Percentiles rank a stretch among this genome's conserved stretches.
These are phyloP conservation scores for Alloplasta piceator DNA, from an alignment of 2,888 invertebrate genomes.

Conservation along the genomic window DNA sequence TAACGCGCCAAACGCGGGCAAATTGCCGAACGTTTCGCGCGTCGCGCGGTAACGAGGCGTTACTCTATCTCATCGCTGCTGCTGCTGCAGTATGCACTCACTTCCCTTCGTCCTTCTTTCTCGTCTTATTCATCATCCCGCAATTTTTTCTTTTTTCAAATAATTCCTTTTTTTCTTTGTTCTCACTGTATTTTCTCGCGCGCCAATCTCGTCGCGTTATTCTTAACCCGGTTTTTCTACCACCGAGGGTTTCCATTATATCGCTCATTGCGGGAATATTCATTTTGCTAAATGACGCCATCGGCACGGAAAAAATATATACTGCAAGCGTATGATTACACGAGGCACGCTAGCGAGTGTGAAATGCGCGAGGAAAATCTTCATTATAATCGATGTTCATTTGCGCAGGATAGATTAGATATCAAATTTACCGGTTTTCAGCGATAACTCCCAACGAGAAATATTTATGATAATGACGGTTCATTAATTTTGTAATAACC, in stretches of 20 bases:
- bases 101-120: neutral
- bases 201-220: slow-evolving; percentile 22
- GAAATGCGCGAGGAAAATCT: slow-evolving; percentile 36
- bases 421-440: slow-evolving; percentile 44
- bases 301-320: neutral
- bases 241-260: slow-evolving; percentile 32
- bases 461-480: slow-evolving; percentile 15
- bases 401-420: no score
- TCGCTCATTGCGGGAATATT: slow-evolving; percentile 40
- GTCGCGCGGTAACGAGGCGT: slow-evolving; percentile 52
- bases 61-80: slow-evolving; percentile 39
- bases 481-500: slow-evolving; percentile 46
- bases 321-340: slow-evolving; percentile 35
- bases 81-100: neutral
- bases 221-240: slow-evolving; percentile 38
- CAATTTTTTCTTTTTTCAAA: slow-evolving; percentile 8
- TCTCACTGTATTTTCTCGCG: slow-evolving; percentile 13
- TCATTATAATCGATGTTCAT: slow-evolving; percentile 16
- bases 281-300: slow-evolving; percentile 35
- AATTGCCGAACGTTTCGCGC: slow-evolving; percentile 55
- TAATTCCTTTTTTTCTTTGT: slow-evolving; percentile 27
- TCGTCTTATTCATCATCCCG: slow-evolving; percentile 20
- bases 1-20: slow-evolving; percentile 27
- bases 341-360: slow-evolving; percentile 39
- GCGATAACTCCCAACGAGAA: slow-evolving; percentile 19